Evolutionary conservation across 2,797 vertebrate species (phyloP), one percentile per base, ranked within the genome.

Genomic region (Etheostoma nigrum): DNA sequence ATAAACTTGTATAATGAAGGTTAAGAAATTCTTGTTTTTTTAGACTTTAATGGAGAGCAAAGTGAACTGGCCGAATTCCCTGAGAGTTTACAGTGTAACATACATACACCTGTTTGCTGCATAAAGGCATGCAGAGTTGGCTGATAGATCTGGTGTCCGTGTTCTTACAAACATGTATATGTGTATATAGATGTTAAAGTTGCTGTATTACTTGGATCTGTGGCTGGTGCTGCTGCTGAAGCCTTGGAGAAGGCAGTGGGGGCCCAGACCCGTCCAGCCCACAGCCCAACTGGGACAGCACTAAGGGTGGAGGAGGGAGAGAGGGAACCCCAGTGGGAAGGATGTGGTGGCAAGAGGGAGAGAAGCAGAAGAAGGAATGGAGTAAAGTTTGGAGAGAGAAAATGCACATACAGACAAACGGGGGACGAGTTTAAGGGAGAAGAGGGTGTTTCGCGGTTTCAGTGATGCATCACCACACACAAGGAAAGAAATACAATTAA

Each of bases 181-280:
- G 89, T 91, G 85, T 90, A 84, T 91, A 82, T 78, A 93, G 86
- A 93, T 94, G 94, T 95, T 94, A 95, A 93, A 96, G 96, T 96
- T 96, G 96, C 96, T 96, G 96, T 94, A 97, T 99, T 99, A 99
- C 98, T 99, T 99, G 97, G 93, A 98, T 97, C 95, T 98, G 96
- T 94, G 96, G 96, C 95, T 96, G 96, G 94, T 96, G 96, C 95
- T 96, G 97, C 95, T 97, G 96, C 96, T 97, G 97, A 95, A 97
- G 95, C 96, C 96, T 97, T 95, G 97, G 96, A 95, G 96, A 96
- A 91, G 97, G 96, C 93, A 96, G 95, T 94, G 94, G 96, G 95
- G 96, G 96, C 96, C 96, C 96, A 93, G 96, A 96, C 95, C 97
- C 97, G 95, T 98, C 97, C 96, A 96, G 93, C 73, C 97, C 97